Evolutionary conservation across 1,140 invertebrate species (phyloP), one percentile per base, ranked within the genome.

Genomic region (Drosophila kepulauana): DNA sequence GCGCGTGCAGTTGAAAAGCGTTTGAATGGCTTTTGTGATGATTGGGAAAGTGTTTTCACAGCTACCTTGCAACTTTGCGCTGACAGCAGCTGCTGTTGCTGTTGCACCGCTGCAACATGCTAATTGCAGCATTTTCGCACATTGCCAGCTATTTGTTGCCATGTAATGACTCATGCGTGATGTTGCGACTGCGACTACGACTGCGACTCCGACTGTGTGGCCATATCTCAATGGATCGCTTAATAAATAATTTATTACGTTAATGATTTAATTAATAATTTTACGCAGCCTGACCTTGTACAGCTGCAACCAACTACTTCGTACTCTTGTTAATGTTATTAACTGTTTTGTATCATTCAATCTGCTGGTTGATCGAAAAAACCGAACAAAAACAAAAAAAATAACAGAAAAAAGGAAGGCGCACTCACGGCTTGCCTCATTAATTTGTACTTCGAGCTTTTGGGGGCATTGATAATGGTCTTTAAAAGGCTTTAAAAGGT

Each of bases 221-320:
- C 33, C 15, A 28, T 71, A 72, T 62, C 52, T 48, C 30, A 70
- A 59, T 71, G 66, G 35, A 35, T 49, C 41, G 48, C 46, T 66
- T 80, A 75, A 78, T 84, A 68, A 51, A 52, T 70, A 78, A 84
- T 87, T 88, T 89, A 87, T 87, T 78, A 82, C 66, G 49, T 68
- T 81, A 78, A 87, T 84, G 77, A 73, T 88, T 88, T 88, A 88
- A 87, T 89, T 87, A 88, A 88, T 87, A 84, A 84, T 71, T 84
- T 77, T 43, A 64, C 33, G 46, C 62, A 28, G 11, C 30, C 30
- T 57, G 84, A 78, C 78, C 78, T 80, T 80, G 74, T 51, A 43
- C 58, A 51, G 59, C 62, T 48, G 68, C 51, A 13, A 57, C 54
- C 54, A 69, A 59, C 52, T 38, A 11, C 58, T 10, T 13, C 49